Evolutionary conservation across 2,888 invertebrate genomes (phyloP).

Genomic region (Allacma fusca): DNA sequence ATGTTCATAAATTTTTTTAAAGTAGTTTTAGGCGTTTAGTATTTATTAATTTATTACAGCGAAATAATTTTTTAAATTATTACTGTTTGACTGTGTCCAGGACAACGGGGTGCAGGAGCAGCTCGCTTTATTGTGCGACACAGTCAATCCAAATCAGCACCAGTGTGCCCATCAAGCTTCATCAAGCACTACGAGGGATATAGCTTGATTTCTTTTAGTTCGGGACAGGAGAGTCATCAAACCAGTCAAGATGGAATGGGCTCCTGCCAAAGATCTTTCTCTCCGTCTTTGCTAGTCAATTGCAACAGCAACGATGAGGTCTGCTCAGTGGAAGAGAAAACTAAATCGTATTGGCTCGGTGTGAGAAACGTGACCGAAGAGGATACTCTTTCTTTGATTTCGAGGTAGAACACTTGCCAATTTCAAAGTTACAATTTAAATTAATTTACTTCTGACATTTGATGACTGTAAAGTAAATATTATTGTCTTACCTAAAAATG

Average conservation of each 20-base stretch:
- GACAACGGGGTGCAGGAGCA: not conserved
- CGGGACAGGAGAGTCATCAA: not conserved
- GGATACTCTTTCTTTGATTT: not conserved
- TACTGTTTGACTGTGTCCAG: too few species aligned
- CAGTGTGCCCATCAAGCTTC: constrained; percentile 11
- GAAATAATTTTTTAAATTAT: too few species aligned
- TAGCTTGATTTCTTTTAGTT: not conserved
- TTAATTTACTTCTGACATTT: too few species aligned
- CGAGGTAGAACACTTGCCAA: too few species aligned
- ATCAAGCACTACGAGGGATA: constrained; percentile 21
- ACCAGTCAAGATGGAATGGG: constrained; percentile 6
- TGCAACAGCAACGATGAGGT: constrained; percentile 12
- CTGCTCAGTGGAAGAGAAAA: constrained; percentile 3
- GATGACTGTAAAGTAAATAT: too few species aligned
- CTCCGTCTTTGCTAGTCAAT: constrained; percentile 7
- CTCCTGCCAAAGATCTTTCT: constrained; percentile 17
- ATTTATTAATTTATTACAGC: too few species aligned
- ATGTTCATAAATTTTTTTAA: too few species aligned
- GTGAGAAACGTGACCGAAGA: not conserved
- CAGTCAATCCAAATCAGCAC: not conserved
- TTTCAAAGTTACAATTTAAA: too few species aligned
- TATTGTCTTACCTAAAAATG: too few species aligned
- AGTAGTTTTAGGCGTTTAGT: not conserved
- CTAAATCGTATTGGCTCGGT: not conserved
- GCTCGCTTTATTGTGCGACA: constrained; percentile 7